phyloP scores from a whole-genome alignment of 2,797 vertebrate genomes.

The Ctenochaetus hawaiiensis region DNA sequence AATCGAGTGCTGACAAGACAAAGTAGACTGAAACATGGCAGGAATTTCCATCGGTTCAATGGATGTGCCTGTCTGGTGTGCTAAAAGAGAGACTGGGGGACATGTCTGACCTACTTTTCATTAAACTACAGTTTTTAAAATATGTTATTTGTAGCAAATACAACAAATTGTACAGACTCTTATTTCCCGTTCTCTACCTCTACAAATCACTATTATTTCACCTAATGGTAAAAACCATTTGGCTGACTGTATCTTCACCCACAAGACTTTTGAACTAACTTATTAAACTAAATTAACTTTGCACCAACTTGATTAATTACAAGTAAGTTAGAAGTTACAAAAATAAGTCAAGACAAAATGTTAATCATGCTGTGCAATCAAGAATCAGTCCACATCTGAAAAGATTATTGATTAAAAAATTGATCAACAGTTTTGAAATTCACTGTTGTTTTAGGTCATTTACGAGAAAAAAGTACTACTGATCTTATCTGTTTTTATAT shows the following conservation, averaged over 20 bases:
- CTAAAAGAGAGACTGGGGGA: background rate
- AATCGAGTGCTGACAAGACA: background rate
- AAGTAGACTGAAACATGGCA: background rate
- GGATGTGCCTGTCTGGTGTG: background rate
- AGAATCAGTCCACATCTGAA: background rate
- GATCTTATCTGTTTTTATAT: background rate
- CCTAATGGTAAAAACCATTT: no score
- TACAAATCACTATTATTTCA: background rate
- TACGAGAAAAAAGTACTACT: background rate
- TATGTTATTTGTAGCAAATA: background rate
- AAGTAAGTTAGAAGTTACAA: background rate
- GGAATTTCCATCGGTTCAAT: background rate
- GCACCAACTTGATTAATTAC: background rate
- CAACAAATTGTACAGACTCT: no score
- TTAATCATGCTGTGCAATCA: background rate
- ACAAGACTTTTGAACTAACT: background rate
- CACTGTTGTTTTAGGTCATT: background rate
- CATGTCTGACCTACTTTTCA: conserved; percentile 4
- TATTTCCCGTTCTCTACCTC: background rate
- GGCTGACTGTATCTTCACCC: background rate
- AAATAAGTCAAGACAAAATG: background rate
- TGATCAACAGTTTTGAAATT: background rate
- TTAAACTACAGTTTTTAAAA: background rate
- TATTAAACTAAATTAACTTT: background rate
- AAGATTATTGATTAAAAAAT: background rate